A percentile compares a stretch with the other conserved stretches of the same genome.
Evolutionary conservation across 2,888 invertebrate species (phyloP).

Genomic region (Gari tellinella): DNA sequence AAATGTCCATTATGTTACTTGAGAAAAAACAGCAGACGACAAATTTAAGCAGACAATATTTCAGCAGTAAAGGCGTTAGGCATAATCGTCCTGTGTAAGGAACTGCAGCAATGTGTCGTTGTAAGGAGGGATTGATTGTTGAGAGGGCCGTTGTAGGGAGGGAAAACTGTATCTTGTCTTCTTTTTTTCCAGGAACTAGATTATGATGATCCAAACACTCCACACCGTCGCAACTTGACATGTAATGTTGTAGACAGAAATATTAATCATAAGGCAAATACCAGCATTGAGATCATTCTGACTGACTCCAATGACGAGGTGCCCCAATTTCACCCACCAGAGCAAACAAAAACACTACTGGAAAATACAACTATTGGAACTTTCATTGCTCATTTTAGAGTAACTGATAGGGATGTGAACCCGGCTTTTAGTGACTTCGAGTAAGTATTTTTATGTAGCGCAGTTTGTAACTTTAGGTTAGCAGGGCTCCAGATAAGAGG

Average conservation of each 20-base stretch:
- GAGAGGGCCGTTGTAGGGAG: no score
- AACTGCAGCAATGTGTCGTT: no score
- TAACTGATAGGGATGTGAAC: slow-evolving; percentile 96
- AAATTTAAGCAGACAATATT: no score
- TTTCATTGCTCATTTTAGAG: slow-evolving; percentile 96
- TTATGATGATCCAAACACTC: slow-evolving; percentile 75
- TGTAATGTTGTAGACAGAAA: slow-evolving; percentile 73
- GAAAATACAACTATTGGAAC: slow-evolving; percentile 96
- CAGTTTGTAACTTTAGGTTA: no score
- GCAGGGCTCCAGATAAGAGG: no score
- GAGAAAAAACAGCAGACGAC: no score
- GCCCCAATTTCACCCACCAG: slow-evolving; percentile 90
- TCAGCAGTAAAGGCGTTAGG: no score
- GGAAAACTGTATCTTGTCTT: no score
- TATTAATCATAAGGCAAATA: slow-evolving; percentile 87
- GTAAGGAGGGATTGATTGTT: no score
- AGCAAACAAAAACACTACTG: slow-evolving; percentile 88
- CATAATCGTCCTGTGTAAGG: no score
- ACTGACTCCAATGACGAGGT: slow-evolving; percentile 99
- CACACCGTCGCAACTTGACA: slow-evolving; percentile 78
- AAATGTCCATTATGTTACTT: no score
- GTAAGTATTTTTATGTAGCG: slow-evolving; percentile 69
- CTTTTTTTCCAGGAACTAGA: slow-evolving; percentile 72
- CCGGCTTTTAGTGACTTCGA: slow-evolving; percentile 87
- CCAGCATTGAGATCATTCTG: slow-evolving; percentile 97